Evolutionary conservation across 2,888 invertebrate species (phyloP).

Genomic region (Megalurothrips usitatus): DNA sequence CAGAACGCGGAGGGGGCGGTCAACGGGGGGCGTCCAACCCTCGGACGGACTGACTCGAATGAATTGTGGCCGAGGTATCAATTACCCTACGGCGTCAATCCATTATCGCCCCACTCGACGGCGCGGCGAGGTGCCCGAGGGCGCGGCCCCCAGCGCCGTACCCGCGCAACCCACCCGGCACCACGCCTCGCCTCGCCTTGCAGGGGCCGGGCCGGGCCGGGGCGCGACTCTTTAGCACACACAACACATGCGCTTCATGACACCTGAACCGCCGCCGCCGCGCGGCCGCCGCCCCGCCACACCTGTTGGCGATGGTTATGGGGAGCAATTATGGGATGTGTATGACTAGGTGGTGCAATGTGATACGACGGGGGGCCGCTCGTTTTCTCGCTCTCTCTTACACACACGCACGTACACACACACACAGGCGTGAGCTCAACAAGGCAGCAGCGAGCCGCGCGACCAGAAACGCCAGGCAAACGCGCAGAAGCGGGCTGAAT

Average conservation of each 20-base stretch:
- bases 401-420: neutral
- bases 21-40: constrained; percentile 35
- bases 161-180: neutral
- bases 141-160: neutral
- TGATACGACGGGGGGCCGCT: neutral
- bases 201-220: neutral
- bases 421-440: neutral
- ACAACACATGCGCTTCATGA: neutral
- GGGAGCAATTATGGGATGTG: neutral
- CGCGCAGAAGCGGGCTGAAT: no score
- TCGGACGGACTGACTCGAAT: no score
- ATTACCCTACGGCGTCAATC: neutral
- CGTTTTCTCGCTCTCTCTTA: neutral
- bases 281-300: neutral
- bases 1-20: neutral
- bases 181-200: no score
- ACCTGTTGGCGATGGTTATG: neutral
- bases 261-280: neutral
- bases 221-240: neutral
- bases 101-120: neutral
- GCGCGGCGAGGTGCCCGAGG: neutral
- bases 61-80: neutral
- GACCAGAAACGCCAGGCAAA: no score
- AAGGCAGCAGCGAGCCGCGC: no score
- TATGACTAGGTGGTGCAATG: neutral